Evolutionary conservation across 2,113 vertebrate species (phyloP), one percentile per base, ranked within the genome.

Genomic region (Campylorhamphus procurvoides): DNA sequence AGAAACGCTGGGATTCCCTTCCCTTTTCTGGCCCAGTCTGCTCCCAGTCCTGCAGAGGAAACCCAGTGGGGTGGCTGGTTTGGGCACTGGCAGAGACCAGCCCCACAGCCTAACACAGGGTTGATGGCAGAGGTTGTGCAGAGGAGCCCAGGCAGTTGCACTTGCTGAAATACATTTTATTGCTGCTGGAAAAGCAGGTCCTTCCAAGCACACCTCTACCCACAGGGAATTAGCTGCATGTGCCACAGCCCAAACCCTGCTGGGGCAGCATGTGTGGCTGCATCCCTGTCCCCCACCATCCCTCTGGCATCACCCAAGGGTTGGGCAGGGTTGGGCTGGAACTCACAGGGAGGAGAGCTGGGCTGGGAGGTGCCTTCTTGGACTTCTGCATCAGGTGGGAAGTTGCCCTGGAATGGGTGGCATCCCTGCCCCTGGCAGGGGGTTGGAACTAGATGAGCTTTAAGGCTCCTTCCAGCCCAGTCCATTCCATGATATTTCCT

Each of bases 271-370:
- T 0, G 7, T 31, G 79, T 42, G 10, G 29, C 60, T 28, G 49
- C 2, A 1, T 35, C 74, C 59, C 63, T 5, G 35, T 0, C 0
- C 62, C 64, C 42, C 0, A 9, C 6, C 2, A 1, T 35, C 31
- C 72, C 68, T 20, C 33, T 2, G 4, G 9, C 39, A 7, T 23
- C 5, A 33, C 23, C 73, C 6, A 0, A 3, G 63, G 50, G 33
- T 81, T 12, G 73, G 52, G 52, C 18, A 18, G 44, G 12, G 24
- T 50, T 50, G 50, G 50, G 50, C 62, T 84, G 74, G 53, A 55
- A 59, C 28, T 89, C 37, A 1, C 29, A 3, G 33, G 84, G 72
- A 80, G 17, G 28, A 50, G 7, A 12, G 24, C 3, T 69, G 42
- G 50, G 24, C 14, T 39, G 16, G 8, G 14, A 40, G 13, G 11